A percentile compares a stretch with the other conserved stretches of the same genome.
Evolutionary conservation across 2,888 invertebrate species (phyloP).

Genomic region (Quadroppia sp.): DNA sequence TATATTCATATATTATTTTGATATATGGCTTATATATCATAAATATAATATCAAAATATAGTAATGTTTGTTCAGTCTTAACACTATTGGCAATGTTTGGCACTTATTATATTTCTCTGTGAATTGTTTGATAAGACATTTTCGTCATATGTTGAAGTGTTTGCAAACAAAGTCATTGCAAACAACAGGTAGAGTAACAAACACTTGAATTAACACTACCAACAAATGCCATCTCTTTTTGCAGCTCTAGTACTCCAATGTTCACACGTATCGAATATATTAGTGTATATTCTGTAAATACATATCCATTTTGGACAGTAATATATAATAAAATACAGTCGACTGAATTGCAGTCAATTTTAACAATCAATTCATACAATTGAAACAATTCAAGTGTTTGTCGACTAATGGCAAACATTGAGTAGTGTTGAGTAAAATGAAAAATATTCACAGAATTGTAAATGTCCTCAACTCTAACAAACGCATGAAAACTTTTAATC

Average conservation of each 20-base stretch:
- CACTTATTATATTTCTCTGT: neutral
- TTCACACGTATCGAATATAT: neutral
- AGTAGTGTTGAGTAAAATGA: neutral
- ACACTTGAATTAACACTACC: slow-evolving; percentile 20
- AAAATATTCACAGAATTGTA: no score
- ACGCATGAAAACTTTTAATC: neutral
- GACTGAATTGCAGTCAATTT: slow-evolving; percentile 1
- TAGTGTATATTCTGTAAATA: neutral
- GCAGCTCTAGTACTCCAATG: neutral
- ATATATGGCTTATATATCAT: neutral
- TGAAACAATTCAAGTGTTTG: slow-evolving; percentile 26
- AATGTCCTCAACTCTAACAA: neutral
- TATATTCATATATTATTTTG: neutral
- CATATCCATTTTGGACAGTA: neutral
- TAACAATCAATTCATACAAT: neutral
- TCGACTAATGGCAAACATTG: neutral
- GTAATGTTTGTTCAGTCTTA: slow-evolving; percentile 10
- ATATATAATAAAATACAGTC: slow-evolving; percentile 11
- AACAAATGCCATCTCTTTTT: neutral
- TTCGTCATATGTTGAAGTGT: slow-evolving; percentile 30
- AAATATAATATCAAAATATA: slow-evolving; percentile 5
- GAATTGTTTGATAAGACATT: slow-evolving; percentile 20
- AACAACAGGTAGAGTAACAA: slow-evolving; percentile 15
- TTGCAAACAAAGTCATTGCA: no score
- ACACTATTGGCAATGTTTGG: neutral